phyloP scores from a whole-genome alignment of 2,888 invertebrate genomes.

The Drosophila fungiperda region DNA sequence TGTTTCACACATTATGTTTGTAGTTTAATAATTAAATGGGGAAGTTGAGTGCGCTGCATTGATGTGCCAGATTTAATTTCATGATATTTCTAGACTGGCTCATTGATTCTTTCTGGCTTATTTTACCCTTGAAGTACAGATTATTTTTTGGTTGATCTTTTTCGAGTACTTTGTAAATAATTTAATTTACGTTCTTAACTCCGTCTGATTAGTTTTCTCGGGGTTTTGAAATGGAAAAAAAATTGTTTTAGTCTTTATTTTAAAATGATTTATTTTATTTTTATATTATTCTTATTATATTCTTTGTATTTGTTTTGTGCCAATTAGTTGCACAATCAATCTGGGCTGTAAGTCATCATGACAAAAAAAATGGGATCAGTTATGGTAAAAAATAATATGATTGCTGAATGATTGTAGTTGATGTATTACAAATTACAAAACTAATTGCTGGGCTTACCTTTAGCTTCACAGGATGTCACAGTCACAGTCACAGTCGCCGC shows the following conservation, averaged over 20 bases:
- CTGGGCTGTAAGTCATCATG: too few species aligned
- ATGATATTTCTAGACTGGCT: too few species aligned
- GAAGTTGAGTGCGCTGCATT: not conserved
- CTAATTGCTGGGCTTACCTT: slow-evolving; percentile 26
- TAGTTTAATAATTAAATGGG: not conserved
- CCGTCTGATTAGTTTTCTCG: not conserved
- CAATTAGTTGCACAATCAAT: not conserved
- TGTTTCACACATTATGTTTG: too few species aligned
- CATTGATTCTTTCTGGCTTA: not conserved
- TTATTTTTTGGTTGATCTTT: not conserved
- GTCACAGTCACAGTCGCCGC: not conserved
- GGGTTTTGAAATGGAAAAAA: not conserved
- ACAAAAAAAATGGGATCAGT: not conserved
- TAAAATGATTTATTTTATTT: not conserved
- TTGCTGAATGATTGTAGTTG: not conserved
- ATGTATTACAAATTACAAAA: not conserved
- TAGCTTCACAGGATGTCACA: not conserved
- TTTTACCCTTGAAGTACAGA: not conserved
- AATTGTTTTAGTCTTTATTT: not conserved
- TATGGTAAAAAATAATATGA: not conserved
- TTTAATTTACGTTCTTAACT: not conserved
- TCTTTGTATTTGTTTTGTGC: too few species aligned
- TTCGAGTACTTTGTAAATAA: not conserved
- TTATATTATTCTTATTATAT: too few species aligned
- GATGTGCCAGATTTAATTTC: not conserved